Evolutionary conservation across 2,797 vertebrate genomes (phyloP), one percentile per base, ranked within the genome.

Genomic region (Falco naumanni): DNA sequence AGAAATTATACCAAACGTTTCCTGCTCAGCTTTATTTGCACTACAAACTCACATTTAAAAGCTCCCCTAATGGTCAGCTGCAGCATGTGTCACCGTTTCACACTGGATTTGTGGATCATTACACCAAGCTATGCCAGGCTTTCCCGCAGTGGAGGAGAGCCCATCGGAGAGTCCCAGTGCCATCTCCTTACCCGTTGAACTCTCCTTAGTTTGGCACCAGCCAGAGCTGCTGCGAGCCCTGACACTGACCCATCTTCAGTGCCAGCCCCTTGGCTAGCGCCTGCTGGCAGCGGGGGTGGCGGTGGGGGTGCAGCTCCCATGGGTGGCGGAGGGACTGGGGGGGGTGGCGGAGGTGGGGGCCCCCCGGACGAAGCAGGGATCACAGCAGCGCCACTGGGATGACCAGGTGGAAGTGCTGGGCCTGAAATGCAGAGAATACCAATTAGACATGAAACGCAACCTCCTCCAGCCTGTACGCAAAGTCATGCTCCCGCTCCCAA

Each of bases 131-230:
- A 51, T 1, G 3, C 65, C 39, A 69, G 43, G 69, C 87, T 33
- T 75, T 68, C 91, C 83, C 1, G 0, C 76, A 37, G 59, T 1
- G 4, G 57, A 43, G 65, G 47, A 81, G 45, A 89, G 63, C 90
- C 86, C 66, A 4, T 0, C 0, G 3, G 22, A 56, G 29, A 61
- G 59, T 59, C 39, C 6, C 29, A 3, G n/a, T 34, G 64, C 37
- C 18, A 12, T n/a, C 24, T 70, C 43, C 99, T 99, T 98, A 99
- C 99, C 98, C 99, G 98, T 64, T 99, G 99, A 31, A 99, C 99
- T 98, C 99, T 99, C 87, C 99, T 99, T 80, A 99, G 98, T 98
- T 99, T 99, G 98, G 99, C 99, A 97, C 99, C 99, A 66, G 99
- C 99, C 98, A 99, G 97, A 37, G 99, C 99, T 0, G 99, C 99